Percentiles rank a stretch among this genome's conserved stretches.
Conservation (phyloP, 2,113 vertebrate genomes). For the Trichechus manatus region DNA sequence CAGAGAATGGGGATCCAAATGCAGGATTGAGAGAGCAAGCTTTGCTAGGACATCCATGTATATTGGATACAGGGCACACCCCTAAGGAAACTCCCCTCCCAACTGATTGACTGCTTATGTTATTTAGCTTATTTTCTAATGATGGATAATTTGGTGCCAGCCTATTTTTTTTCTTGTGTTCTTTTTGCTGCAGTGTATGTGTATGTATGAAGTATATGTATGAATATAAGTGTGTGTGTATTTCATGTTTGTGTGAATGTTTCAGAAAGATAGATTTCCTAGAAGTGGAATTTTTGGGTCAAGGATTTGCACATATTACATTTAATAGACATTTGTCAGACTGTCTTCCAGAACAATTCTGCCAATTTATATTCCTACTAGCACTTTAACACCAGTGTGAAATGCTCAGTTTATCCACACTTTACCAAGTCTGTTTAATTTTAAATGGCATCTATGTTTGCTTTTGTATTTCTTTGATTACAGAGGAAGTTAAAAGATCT, state of each 20-base stretch:
- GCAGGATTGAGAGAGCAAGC: no score
- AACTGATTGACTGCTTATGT: no score
- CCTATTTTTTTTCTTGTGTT: neutral
- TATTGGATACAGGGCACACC: no score
- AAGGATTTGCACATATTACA: neutral
- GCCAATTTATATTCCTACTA: no score
- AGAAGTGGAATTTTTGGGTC: neutral
- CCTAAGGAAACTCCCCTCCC: no score
- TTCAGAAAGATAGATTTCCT: neutral
- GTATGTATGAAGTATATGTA: neutral
- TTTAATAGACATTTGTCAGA: neutral
- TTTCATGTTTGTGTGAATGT: constrained; percentile 26
- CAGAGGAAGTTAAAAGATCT: neutral
- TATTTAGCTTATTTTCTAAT: neutral
- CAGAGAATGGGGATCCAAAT: no score
- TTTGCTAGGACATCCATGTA: no score
- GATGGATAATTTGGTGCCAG: neutral
- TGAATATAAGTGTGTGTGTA: neutral
- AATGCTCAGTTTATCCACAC: neutral
- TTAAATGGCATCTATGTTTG: constrained; percentile 14
- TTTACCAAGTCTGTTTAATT: neutral
- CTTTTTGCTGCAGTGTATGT: neutral
- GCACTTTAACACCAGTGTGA: neutral
- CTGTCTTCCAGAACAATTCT: neutral
- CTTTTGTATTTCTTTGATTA: constrained; percentile 7